phyloP scores from a whole-genome alignment of 2,888 invertebrate genomes.

The Dryadula phaetusa region DNA sequence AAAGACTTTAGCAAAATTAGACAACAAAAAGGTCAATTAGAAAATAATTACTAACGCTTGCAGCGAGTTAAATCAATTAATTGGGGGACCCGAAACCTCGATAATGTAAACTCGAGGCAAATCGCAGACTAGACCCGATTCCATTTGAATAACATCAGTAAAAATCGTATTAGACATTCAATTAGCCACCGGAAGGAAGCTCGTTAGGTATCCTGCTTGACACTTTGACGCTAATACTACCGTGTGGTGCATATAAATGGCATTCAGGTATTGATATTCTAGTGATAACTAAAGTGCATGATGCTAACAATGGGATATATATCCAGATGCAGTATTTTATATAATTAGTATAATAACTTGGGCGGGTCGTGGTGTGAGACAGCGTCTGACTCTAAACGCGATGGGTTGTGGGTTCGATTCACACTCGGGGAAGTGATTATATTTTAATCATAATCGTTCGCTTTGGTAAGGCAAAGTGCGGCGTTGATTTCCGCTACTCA shows the following conservation, averaged over 20 bases:
- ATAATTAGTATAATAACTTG: not conserved
- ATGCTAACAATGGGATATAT: slow-evolving; percentile 21
- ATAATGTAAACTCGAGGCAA: slow-evolving; percentile 34
- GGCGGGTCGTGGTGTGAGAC: too few relatives aligned
- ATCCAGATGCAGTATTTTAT: slow-evolving; percentile 5
- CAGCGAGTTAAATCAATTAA: slow-evolving; percentile 38
- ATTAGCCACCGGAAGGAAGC: slow-evolving; percentile 53
- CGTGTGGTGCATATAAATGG: slow-evolving; percentile 42
- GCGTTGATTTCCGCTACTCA: too few relatives aligned
- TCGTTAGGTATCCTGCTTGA: slow-evolving; percentile 44
- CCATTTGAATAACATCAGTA: slow-evolving; percentile 64
- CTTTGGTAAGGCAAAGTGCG: too few relatives aligned
- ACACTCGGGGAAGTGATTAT: too few relatives aligned
- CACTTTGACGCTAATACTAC: slow-evolving; percentile 41
- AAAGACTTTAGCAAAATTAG: slow-evolving; percentile 5
- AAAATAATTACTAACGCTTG: slow-evolving; percentile 26
- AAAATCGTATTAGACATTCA: slow-evolving; percentile 62
- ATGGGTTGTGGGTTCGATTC: too few relatives aligned
- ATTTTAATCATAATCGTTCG: too few relatives aligned
- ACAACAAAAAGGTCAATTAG: slow-evolving; percentile 16
- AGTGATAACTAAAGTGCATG: slow-evolving; percentile 25
- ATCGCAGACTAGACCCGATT: slow-evolving; percentile 43
- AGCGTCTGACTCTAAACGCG: too few relatives aligned
- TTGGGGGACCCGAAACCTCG: slow-evolving; percentile 31
- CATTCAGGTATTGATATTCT: slow-evolving; percentile 39